phyloP scores from a whole-genome alignment of 2,113 vertebrate genomes.

The Manacus vitellinus region DNA sequence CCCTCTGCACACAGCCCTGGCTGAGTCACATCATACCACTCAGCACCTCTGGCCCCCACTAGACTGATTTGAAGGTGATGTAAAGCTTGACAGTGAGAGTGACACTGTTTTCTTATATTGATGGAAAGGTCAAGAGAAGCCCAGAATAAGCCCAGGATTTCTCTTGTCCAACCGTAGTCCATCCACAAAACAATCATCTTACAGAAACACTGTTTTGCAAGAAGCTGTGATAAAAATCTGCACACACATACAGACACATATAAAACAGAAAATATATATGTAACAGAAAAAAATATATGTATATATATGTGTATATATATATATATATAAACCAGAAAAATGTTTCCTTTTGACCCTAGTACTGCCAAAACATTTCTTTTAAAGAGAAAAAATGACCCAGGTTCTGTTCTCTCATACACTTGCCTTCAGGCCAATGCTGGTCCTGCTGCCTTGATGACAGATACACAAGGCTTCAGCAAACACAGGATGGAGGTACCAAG shows the following conservation, averaged over 20 bases:
- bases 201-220: background rate
- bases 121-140: background rate
- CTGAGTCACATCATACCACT: background rate
- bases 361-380: background rate
- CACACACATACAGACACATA: rapidly evolving
- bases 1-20: background rate
- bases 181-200: background rate
- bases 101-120: background rate
- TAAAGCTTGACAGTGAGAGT: background rate
- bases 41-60: background rate
- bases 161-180: background rate
- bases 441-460: background rate
- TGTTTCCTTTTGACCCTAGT: background rate
- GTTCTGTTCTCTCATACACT: background rate
- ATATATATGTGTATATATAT: background rate
- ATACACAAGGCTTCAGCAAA: background rate
- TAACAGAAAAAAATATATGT: background rate
- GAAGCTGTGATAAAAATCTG: background rate
- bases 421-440: background rate
- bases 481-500: background rate
- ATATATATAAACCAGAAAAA: background rate
- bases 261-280: too few species aligned
- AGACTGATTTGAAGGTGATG: background rate
- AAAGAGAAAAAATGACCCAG: background rate
- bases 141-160: background rate